Evolutionary conservation across 2,888 invertebrate genomes (phyloP), one percentile per base, ranked within the genome.

Genomic region (Ditylenchus weischeri): DNA sequence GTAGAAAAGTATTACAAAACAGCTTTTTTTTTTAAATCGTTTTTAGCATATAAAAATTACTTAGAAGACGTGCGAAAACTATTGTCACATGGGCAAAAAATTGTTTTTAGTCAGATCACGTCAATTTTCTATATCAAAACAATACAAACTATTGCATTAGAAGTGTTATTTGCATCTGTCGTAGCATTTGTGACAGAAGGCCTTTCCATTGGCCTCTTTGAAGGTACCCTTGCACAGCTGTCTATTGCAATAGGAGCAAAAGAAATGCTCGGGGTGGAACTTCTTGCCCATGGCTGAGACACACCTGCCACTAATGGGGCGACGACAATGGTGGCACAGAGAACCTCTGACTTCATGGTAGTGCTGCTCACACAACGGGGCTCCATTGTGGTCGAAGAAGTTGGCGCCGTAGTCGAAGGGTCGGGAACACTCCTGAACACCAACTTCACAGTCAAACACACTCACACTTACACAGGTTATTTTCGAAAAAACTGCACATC

Each of bases 251-350:
- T 73, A 81, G n/a, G 95, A 93, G 87, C 98, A 98, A 10, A 94
- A 93, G 84, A 98, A 99, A 86, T 98, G 96, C 84, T 98, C 96
- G 0, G 96, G 96, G 85, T 99, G 98, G 88, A 93, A 98, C 86
- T 98, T 96, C 78, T 91, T 88, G 86, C 92, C 94, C 94, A 99
- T 95, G 74, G 96, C 96, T 0, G 96, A 96, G 84, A 99, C 95
- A 86, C 96, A 98, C 49, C 96, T 90, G 6, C 86, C 86, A 15
- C 84, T 82, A 80, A 98, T 95, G 19, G 96, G 95, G 83, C 94
- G 93, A 84, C 93, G 92, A 85, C 96, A 98, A 72, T 93, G 93
- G 71, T 93, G 93, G 85, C 98, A 99, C 8, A 99, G 88, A 0
- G 95, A 95, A 64, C 96, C 96, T 43, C 93, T 88, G 84, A 93